Evolutionary conservation across 2,888 invertebrate species (phyloP).

Genomic region (Flexamia atlantica): DNA sequence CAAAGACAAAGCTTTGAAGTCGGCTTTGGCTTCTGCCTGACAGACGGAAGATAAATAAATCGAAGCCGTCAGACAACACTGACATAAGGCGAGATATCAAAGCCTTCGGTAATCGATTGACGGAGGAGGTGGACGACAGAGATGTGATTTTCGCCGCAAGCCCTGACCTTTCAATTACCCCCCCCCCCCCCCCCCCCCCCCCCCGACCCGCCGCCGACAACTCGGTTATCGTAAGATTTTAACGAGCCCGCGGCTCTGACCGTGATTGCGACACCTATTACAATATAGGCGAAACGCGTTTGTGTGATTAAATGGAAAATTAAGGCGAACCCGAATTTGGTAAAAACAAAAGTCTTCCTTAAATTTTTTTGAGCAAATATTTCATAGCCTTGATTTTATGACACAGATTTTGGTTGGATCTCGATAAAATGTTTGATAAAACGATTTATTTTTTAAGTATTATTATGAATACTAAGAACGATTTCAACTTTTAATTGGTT

Average conservation of each 20-base stretch:
- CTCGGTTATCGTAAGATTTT: background rate
- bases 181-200: background rate
- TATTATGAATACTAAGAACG: too few species aligned
- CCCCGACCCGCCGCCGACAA: background rate
- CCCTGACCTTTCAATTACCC: conserved; percentile 14
- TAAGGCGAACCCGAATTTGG: too few species aligned
- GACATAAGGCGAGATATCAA: conserved; percentile 46
- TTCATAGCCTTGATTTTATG: too few species aligned
- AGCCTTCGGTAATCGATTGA: conserved; percentile 52
- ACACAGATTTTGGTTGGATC: too few species aligned
- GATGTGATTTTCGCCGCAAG: conserved; percentile 36
- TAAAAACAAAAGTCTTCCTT: too few species aligned
- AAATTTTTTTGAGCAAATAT: too few species aligned
- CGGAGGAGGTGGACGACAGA: background rate
- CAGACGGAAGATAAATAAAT: conserved; percentile 40
- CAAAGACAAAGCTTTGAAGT: conserved; percentile 45
- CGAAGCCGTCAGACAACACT: conserved; percentile 22
- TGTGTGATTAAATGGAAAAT: too few species aligned
- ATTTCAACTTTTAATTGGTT: too few species aligned
- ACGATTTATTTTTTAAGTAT: too few species aligned
- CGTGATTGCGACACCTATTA: background rate
- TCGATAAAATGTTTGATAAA: too few species aligned
- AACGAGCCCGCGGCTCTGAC: background rate
- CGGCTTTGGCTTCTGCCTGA: background rate
- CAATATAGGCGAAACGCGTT: background rate